A percentile compares a stretch with the other conserved stretches of the same genome.
Conservation (phyloP, 2,113 vertebrate species). For the Percopsis transmontana region DNA sequence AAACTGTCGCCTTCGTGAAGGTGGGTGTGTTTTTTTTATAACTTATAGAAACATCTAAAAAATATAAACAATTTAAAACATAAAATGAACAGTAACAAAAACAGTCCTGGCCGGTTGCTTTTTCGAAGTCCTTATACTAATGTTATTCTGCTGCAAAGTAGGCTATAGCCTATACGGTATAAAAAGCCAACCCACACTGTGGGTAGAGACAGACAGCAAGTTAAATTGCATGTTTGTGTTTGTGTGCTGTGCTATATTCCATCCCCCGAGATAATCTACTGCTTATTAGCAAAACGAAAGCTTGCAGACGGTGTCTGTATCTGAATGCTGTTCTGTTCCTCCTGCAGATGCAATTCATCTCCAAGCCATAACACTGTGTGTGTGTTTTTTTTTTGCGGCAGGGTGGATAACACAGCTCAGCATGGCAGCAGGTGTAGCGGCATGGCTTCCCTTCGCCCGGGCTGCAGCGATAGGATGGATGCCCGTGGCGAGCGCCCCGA, state of each 20-base stretch:
- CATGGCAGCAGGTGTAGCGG: conserved; percentile 98
- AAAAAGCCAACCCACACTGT: conserved; percentile 42
- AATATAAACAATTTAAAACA: not conserved
- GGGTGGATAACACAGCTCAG: conserved; percentile 66
- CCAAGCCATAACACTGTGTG: conserved; percentile 67
- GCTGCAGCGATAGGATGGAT: conserved; percentile 99
- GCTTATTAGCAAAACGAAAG: not conserved
- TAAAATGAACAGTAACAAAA: not conserved
- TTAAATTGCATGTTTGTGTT: conserved; percentile 40
- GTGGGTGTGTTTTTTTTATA: conserved; percentile 53
- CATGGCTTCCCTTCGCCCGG: conserved; percentile 97
- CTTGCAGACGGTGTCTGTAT: conserved; percentile 44
- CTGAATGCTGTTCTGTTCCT: conserved; percentile 38
- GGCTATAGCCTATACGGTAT: conserved; percentile 39
- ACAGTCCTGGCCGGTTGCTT: conserved; percentile 25
- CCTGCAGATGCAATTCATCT: conserved; percentile 69
- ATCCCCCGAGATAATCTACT: not conserved
- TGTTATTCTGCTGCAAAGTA: conserved; percentile 70
- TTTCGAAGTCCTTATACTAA: conserved; percentile 35
- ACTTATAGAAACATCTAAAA: conserved; percentile 6
- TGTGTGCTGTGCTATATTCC: conserved; percentile 41
- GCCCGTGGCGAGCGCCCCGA: conserved; percentile 95
- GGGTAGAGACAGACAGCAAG: conserved; percentile 31
- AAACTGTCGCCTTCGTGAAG: conserved; percentile 54
- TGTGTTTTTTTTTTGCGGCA: conserved; percentile 57